Base-by-base conservation (phyloP, 2,113 vertebrate species). In the Steatornis caripensis region DNA sequence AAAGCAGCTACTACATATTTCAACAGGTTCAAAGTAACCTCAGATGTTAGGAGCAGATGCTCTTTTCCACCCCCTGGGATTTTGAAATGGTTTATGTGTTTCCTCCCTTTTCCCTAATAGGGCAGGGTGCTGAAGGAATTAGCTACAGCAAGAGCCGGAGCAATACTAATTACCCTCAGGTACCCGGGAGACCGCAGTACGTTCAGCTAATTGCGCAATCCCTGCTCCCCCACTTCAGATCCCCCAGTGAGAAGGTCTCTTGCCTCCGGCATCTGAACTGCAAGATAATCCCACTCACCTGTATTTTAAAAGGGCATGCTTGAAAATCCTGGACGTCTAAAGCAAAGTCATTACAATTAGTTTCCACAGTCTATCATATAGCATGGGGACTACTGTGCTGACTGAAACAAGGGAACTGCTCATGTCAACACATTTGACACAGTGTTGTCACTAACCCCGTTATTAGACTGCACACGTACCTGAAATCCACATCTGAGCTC, bases 11-110 rank as follows among this genome's bases (percentile, higher is more conserved):
- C 85, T 94, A 89, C 89, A 64, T 95, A 97, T 96, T 98, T 97
- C 97, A 98, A 97, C 93, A 97, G 97, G 97, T 98, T 98, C 96
- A 98, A 98, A 97, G 97, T 93, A 98, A 97, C 96, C 97, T 97
- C 97, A 97, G 96, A 96, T 94, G 96, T 96, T 94, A 91, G 91
- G 45, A 97, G 94, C 96, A 98, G 97, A 97, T 98, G 97, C 95
- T 97, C 95, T 96, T 95, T 95, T 88, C 88, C 83, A 93, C 94
- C 97, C 94, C 91, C 89, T 93, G 96, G 95, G 95, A 97, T 93
- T 97, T 66, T 96, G 94, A 97, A 97, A 96, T 91, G 93, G 93
- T 95, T 96, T 83, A 87, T 95, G 77, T 43, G 80, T 92, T 97
- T 97, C 95, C 89, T 96, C 93, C 92, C 91, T 91, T 92, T 94